These are phyloP conservation scores for Phylloscopus trochilus DNA, from an alignment of 2,113 vertebrate genomes.

Conservation along the genomic window DNA sequence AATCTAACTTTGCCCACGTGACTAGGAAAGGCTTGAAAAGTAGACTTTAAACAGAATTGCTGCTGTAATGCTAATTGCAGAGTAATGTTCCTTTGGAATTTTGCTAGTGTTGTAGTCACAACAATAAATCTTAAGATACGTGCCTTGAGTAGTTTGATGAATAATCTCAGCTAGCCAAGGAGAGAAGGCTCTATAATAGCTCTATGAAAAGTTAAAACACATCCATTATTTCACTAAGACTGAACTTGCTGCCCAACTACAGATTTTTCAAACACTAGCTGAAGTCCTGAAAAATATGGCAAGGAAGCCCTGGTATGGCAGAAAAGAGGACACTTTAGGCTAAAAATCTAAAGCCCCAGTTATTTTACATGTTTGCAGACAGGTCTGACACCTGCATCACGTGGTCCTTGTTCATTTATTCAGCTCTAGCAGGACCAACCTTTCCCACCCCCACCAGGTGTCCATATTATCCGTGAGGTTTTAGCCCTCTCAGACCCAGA, in stretches of 20 bases:
- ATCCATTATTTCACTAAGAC: not conserved
- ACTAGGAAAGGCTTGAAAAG: not conserved
- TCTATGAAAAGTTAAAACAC: not conserved
- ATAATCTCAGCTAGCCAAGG: not conserved
- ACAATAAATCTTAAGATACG: not conserved
- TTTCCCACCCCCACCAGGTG: fast-evolving
- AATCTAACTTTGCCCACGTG: not conserved
- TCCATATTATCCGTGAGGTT: not conserved
- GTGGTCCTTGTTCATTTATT: not conserved
- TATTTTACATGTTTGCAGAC: not conserved
- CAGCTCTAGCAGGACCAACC: not conserved
- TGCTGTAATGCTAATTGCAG: not conserved
- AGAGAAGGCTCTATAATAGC: not conserved
- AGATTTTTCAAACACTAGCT: not conserved
- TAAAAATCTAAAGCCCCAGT: not conserved
- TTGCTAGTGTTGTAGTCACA: not conserved
- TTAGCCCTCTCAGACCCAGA: not conserved
- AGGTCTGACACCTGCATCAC: not conserved
- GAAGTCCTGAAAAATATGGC: not conserved
- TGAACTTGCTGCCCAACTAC: not conserved
- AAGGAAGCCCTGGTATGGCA: not conserved
- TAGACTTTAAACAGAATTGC: not conserved
- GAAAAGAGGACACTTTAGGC: not conserved
- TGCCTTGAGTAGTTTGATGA: not conserved
- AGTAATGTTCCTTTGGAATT: not conserved